A percentile compares a stretch with the other conserved stretches of the same genome.
These are phyloP conservation scores for Polymixis lichenea DNA, from an alignment of 2,888 invertebrate species.

Conservation along the genomic window DNA sequence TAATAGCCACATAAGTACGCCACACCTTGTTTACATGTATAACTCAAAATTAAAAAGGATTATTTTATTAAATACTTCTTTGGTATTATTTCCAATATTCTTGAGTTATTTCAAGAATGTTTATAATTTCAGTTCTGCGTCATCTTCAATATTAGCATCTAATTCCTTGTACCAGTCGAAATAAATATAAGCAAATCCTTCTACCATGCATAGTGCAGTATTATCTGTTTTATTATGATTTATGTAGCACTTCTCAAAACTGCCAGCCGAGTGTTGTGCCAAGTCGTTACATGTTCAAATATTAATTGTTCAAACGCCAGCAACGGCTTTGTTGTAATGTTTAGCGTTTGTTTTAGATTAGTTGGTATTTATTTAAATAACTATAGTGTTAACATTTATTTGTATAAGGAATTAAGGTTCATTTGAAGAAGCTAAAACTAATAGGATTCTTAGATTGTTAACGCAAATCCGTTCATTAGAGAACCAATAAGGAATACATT, in stretches of 20 bases:
- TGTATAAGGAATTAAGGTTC: not conserved
- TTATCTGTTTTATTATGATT: conserved; percentile 43
- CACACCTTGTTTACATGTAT: too few species aligned
- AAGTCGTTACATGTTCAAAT: conserved; percentile 54
- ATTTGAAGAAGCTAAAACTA: not conserved
- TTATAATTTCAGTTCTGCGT: not conserved
- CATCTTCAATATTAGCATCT: too few species aligned
- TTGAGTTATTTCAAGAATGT: too few species aligned
- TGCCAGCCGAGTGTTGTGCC: conserved; percentile 48
- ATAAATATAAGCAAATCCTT: conserved; percentile 10
- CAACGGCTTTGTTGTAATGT: conserved; percentile 27
- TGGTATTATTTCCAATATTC: too few species aligned
- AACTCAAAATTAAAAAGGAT: too few species aligned
- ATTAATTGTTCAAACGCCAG: conserved; percentile 56
- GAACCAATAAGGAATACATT: too few species aligned
- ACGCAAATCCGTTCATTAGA: too few species aligned
- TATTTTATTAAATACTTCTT: too few species aligned
- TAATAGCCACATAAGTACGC: too few species aligned
- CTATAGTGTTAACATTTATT: conserved; percentile 8
- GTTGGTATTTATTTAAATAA: conserved; percentile 42
- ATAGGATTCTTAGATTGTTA: not conserved
- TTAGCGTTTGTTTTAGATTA: conserved; percentile 32
- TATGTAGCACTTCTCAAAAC: conserved; percentile 46
- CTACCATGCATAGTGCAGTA: conserved; percentile 9
- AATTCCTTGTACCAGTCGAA: not conserved